A percentile compares a stretch with the other conserved stretches of the same genome.
Evolutionary conservation across 2,113 vertebrate genomes (phyloP).

Genomic region (Tylochromis polylepis): DNA sequence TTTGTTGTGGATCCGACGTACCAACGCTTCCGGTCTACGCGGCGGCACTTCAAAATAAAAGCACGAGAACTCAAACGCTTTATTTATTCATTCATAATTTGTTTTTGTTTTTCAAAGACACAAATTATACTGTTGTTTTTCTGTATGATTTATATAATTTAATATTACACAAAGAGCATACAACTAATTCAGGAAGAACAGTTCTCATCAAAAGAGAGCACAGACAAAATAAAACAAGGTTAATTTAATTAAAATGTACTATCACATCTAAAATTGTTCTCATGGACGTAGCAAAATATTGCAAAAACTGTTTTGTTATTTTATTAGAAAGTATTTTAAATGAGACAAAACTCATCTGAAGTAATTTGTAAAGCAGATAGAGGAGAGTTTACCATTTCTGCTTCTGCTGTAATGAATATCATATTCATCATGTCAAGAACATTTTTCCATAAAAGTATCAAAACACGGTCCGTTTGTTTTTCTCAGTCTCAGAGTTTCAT

Average conservation of each 20-base stretch:
- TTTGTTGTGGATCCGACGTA: constrained; percentile 67
- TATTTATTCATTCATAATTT: background rate
- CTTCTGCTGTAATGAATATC: background rate
- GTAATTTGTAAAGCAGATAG: background rate
- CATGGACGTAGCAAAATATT: too few species aligned
- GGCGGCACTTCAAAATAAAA: constrained; percentile 10
- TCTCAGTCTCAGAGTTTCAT: background rate
- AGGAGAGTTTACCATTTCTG: background rate
- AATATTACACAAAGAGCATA: background rate
- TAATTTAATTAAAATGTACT: background rate
- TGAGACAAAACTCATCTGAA: background rate
- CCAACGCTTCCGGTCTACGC: background rate
- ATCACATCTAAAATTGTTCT: too few species aligned
- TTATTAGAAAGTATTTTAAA: background rate
- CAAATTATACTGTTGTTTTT: background rate
- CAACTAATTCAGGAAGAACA: background rate
- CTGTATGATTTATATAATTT: background rate
- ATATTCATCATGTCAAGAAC: background rate
- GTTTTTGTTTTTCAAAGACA: too few species aligned
- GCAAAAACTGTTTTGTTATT: background rate
- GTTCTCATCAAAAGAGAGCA: background rate
- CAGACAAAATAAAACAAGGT: background rate
- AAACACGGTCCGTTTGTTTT: background rate
- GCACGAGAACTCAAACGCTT: background rate
- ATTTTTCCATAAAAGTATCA: background rate